A percentile compares a stretch with the other conserved stretches of the same genome.
These are phyloP conservation scores for Echiichthys vipera DNA, from an alignment of 2,797 vertebrate species.

Conservation along the genomic window DNA sequence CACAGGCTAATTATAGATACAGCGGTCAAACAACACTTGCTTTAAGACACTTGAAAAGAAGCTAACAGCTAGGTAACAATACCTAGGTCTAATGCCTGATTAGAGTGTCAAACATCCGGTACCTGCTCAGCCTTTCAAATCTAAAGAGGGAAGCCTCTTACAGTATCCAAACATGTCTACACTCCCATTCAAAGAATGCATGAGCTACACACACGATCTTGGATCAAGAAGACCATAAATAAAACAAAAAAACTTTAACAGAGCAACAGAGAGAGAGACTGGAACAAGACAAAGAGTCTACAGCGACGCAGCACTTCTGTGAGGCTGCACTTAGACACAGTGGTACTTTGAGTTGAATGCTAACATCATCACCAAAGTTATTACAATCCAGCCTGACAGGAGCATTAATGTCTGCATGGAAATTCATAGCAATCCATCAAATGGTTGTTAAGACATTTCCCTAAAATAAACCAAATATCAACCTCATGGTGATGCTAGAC, in stretches of 20 bases:
- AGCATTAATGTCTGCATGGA: neutral
- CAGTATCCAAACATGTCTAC: neutral
- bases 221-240: neutral
- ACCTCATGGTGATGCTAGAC: neutral
- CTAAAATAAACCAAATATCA: neutral
- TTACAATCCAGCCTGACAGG: neutral
- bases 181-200: slow-evolving; percentile 8
- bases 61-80: slow-evolving; percentile 50
- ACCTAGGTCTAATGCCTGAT: slow-evolving; percentile 40
- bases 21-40: neutral
- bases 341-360: neutral
- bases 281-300: neutral
- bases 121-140: too few species aligned
- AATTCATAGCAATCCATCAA: neutral
- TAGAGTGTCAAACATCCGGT: slow-evolving; percentile 54
- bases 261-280: neutral
- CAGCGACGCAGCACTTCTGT: neutral
- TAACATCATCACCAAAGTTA: neutral
- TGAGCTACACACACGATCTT: neutral
- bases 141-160: too few species aligned
- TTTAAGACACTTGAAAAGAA: slow-evolving; percentile 4
- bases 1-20: slow-evolving; percentile 20
- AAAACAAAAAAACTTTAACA: neutral
- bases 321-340: neutral
- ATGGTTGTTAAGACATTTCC: neutral